These are phyloP conservation scores for Sinocyclocheilus anshuiensis DNA, from an alignment of 2,113 vertebrate genomes.

Conservation along the genomic window DNA sequence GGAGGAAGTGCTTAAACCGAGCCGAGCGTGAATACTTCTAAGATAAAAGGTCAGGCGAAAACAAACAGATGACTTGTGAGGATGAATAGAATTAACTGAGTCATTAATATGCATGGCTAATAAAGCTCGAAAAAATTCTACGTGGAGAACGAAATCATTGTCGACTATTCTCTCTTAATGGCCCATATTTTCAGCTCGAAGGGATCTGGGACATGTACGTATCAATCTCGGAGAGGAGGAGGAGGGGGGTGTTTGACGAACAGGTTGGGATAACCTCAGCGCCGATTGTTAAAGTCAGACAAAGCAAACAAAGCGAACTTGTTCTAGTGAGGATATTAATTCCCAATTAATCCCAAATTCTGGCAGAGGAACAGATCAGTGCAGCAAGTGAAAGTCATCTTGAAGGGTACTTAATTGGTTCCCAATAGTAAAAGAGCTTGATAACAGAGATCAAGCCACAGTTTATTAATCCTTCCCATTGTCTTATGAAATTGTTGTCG, in stretches of 20 bases:
- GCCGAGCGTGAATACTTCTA: conserved; percentile 81
- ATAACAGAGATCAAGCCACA: conserved; percentile 80
- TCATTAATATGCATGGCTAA: conserved; percentile 88
- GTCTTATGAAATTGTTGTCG: conserved; percentile 79
- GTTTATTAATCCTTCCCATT: conserved; percentile 82
- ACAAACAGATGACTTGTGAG: conserved; percentile 86
- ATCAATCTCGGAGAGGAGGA: conserved; percentile 70
- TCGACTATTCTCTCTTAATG: conserved; percentile 77
- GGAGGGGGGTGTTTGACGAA: conserved; percentile 65
- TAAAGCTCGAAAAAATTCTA: conserved; percentile 81
- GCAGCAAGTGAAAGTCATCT: conserved; percentile 84
- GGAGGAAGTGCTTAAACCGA: conserved; percentile 82
- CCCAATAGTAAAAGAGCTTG: conserved; percentile 77
- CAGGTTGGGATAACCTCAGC: conserved; percentile 76
- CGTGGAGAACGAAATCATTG: conserved; percentile 72
- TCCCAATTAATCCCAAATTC: conserved; percentile 84
- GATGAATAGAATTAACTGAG: conserved; percentile 89
- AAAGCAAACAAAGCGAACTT: conserved; percentile 82
- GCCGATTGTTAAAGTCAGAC: conserved; percentile 78
- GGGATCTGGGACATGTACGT: conserved; percentile 73
- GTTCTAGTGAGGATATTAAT: conserved; percentile 83
- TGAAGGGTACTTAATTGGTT: conserved; percentile 86
- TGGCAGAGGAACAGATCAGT: conserved; percentile 81
- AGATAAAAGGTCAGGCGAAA: conserved; percentile 86
- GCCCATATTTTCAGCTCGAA: conserved; percentile 81